phyloP scores from a whole-genome alignment of 2,888 invertebrate genomes.

The Periphyllus acericola region DNA sequence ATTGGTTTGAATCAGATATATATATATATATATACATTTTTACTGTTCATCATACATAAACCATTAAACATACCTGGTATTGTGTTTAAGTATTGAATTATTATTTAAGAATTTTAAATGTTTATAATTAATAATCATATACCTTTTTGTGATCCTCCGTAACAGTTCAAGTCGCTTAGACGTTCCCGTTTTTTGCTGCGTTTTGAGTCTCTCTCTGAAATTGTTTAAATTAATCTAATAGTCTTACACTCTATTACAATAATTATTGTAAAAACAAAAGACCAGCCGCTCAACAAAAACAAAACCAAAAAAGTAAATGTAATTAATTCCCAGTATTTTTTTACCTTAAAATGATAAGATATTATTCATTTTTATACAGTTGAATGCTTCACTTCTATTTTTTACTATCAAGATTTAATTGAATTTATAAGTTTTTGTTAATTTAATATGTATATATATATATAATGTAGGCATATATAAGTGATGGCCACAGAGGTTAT shows the following conservation, averaged over 20 bases:
- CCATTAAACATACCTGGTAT: slow-evolving; percentile 12
- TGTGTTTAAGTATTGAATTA: slow-evolving; percentile 13
- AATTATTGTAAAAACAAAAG: slow-evolving; percentile 38
- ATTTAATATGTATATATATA: no score
- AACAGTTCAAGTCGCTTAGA: slow-evolving; percentile 75
- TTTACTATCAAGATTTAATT: no score
- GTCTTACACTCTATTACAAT: slow-evolving; percentile 44
- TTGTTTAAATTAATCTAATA: slow-evolving; percentile 57
- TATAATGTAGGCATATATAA: no score
- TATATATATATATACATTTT: neutral
- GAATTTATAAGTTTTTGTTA: no score
- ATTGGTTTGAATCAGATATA: slow-evolving; percentile 4
- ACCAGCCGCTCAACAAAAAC: slow-evolving; percentile 21
- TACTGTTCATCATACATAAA: slow-evolving; percentile 12
- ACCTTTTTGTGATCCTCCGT: slow-evolving; percentile 71
- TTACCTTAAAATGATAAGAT: no score
- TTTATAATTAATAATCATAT: slow-evolving; percentile 64
- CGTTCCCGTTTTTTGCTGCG: slow-evolving; percentile 67
- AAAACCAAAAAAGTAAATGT: slow-evolving; percentile 23
- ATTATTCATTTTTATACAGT: no score
- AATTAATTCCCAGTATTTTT: neutral
- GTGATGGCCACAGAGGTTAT: no score
- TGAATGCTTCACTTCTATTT: no score
- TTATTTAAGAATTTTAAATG: slow-evolving; percentile 28
- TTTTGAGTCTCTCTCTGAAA: slow-evolving; percentile 59